A percentile compares a stretch with the other conserved stretches of the same genome.
These are phyloP conservation scores for Poeciliopsis presidionis DNA, from an alignment of 2,797 vertebrate genomes.

Conservation along the genomic window DNA sequence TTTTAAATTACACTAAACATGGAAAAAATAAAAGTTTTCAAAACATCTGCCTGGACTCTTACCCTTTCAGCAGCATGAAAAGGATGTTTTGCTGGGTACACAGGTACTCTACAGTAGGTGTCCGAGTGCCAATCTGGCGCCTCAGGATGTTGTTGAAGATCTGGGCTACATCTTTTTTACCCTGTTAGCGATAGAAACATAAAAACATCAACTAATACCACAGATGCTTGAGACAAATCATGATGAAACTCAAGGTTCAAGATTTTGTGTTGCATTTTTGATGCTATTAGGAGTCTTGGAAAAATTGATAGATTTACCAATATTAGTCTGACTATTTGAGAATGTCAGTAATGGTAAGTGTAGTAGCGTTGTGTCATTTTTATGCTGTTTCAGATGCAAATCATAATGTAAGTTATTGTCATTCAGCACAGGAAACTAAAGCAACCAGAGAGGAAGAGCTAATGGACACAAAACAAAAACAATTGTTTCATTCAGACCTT, in stretches of 20 bases:
- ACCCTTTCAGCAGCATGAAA: slow-evolving; percentile 99
- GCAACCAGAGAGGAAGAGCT: not conserved
- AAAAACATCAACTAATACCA: slow-evolving; percentile 18
- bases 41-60: slow-evolving; percentile 47
- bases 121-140: slow-evolving; percentile 96
- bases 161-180: slow-evolving; percentile 97
- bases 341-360: not conserved
- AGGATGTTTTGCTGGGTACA: slow-evolving; percentile 98
- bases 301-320: not conserved
- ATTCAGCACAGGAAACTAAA: not conserved
- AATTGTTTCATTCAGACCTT: not conserved
- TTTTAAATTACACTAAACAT: not conserved
- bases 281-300: not conserved
- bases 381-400: too few species aligned
- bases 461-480: not conserved
- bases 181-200: slow-evolving; percentile 75
- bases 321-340: not conserved
- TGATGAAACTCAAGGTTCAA: not conserved
- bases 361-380: not conserved
- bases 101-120: slow-evolving; percentile 97
- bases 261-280: not conserved
- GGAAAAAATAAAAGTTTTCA: not conserved
- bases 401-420: not conserved
- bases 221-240: not conserved
- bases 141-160: slow-evolving; percentile 99